A percentile compares a stretch with the other conserved stretches of the same genome.
Conservation (phyloP, 2,797 vertebrate genomes). For the Eulemur mongoz region DNA sequence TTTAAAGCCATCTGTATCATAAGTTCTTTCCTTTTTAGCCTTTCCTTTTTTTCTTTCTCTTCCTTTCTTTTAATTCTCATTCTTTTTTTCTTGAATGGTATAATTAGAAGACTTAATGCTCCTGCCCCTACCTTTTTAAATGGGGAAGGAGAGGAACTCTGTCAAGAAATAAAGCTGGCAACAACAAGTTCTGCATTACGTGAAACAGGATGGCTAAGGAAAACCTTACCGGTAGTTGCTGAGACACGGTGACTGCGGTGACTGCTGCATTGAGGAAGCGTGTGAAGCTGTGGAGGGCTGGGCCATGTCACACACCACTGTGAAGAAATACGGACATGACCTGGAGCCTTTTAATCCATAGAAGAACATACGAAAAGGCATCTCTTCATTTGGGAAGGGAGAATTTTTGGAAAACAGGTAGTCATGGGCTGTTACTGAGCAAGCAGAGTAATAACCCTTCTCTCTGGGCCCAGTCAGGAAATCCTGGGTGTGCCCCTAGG, state of each 20-base stretch:
- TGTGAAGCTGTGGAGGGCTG: no score
- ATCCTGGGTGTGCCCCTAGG: neutral
- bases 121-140: neutral
- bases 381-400: neutral
- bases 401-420: neutral
- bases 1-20: neutral
- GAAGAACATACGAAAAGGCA: neutral
- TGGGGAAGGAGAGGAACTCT: neutral
- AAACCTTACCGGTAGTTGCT: neutral
- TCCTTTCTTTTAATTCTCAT: neutral
- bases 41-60: neutral
- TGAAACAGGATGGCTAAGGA: neutral
- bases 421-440: neutral
- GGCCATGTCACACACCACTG: neutral
- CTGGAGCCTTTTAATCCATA: neutral
- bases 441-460: neutral
- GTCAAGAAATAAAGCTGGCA: neutral
- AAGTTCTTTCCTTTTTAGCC: neutral
- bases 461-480: neutral
- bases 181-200: neutral
- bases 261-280: neutral
- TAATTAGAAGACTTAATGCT: neutral
- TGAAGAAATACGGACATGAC: neutral
- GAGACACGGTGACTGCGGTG: neutral
- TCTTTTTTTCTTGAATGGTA: neutral